Percentiles rank a stretch among this genome's conserved stretches.
Conservation (phyloP, 2,888 invertebrate genomes). For the Apomyelois bistriatella region DNA sequence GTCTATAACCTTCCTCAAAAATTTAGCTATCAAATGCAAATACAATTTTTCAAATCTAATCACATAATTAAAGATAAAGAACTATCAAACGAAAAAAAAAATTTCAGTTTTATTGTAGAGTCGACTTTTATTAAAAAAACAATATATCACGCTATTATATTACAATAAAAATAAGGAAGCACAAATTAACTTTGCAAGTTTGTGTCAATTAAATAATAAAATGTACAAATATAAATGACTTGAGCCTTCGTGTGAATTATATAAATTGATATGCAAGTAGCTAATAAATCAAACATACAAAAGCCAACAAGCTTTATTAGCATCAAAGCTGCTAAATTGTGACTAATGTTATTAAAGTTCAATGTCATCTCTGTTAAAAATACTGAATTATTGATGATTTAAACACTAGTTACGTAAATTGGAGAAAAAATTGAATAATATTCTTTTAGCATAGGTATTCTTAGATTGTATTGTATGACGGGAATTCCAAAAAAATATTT, state of each 20-base stretch:
- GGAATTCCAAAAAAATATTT: no score
- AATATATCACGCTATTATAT: not conserved
- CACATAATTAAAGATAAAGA: no score
- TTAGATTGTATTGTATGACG: no score
- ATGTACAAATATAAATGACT: conserved; percentile 1
- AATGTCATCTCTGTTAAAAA: conserved; percentile 3
- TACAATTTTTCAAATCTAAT: no score
- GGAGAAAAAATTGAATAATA: not conserved
- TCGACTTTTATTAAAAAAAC: no score
- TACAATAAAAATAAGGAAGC: not conserved
- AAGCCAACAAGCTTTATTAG: conserved; percentile 7
- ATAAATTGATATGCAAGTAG: conserved; percentile 1
- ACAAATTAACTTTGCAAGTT: not conserved
- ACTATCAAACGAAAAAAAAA: no score
- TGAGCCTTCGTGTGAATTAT: conserved; percentile 6
- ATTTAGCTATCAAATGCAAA: no score
- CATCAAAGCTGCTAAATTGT: not conserved
- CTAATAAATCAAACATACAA: conserved; percentile 9
- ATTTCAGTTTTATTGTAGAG: no score
- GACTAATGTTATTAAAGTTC: conserved; percentile 11
- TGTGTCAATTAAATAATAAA: conserved; percentile 6
- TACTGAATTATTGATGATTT: conserved; percentile 1
- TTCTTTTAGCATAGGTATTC: no score
- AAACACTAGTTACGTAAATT: not conserved
- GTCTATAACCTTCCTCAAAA: no score